Conservation (phyloP, 1,140 invertebrate genomes). For the Sesamia nonagrioides region DNA sequence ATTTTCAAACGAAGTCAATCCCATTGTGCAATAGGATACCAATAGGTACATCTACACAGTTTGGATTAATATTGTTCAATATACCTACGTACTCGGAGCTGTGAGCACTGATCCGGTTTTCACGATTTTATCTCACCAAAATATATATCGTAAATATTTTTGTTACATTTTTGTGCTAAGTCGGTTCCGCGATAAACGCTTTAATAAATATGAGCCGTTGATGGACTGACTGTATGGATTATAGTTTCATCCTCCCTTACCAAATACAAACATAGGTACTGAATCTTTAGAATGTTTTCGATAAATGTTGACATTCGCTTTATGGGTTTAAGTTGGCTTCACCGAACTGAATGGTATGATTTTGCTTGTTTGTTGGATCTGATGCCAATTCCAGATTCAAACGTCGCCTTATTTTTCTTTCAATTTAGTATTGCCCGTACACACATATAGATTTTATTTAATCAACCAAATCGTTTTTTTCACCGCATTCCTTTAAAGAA, state of each 20-base stretch:
- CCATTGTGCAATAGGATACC: slow-evolving; percentile 25
- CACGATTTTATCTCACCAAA: slow-evolving; percentile 18
- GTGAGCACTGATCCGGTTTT: slow-evolving; percentile 34
- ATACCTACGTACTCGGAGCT: not conserved
- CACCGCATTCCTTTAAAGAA: not conserved
- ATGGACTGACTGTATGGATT: slow-evolving; percentile 27
- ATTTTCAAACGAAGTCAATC: slow-evolving; percentile 33
- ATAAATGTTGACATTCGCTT: slow-evolving; percentile 27
- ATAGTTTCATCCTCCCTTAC: slow-evolving; percentile 25
- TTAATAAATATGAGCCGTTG: slow-evolving; percentile 31
- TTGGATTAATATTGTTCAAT: slow-evolving; percentile 35
- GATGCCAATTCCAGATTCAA: not conserved
- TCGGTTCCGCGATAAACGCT: slow-evolving; percentile 17
- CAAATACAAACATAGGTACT: not conserved
- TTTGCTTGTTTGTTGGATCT: not conserved
- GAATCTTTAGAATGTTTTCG: slow-evolving; percentile 12
- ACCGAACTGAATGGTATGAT: not conserved
- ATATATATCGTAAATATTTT: slow-evolving; percentile 29
- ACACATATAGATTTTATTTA: not conserved
- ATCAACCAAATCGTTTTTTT: not conserved
- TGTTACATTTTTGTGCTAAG: slow-evolving; percentile 30
- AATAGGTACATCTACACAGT: not conserved
- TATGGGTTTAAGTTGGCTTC: not conserved
- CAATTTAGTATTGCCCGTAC: not conserved
- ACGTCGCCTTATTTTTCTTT: not conserved